Evolutionary conservation across 2,888 invertebrate species (phyloP), one percentile per base, ranked within the genome.

Genomic region (Deladenus siricidicola): DNA sequence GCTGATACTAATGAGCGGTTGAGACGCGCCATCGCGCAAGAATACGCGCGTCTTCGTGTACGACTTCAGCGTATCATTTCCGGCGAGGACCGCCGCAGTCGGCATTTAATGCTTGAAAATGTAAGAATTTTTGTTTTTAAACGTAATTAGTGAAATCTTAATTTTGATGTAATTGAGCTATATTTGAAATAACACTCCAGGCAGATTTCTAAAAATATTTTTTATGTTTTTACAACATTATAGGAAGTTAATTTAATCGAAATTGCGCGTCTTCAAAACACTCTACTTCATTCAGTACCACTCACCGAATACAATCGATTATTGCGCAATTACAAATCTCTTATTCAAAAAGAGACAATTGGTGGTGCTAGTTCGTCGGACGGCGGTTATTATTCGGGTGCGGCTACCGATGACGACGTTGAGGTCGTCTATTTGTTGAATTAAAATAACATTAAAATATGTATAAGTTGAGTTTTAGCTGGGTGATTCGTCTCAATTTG

Each of bases 231-330:
- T 51, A 51, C n/a, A 30, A 19, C 19, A 28, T 10, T 67, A 58
- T 28, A 70, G 70, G 72, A 72, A 47, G 53, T 66, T 30, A 64
- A 63, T 1, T 49, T 62, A 53, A 68, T 71, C 39, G 75, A 75
- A 54, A 63, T 72, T 21, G 75, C 71, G 19, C 63, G 67, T 21
- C 64, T 76, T 19, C 74, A 75, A 54, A 72, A 72, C 45, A 58
- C 63, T 21, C 45, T 75, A 6, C 48, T 73, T 8, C 68, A 73
- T 47, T 72, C 73, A 29, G 69, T 74, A 28, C 69, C 71, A 4
- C 29, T 70, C 26, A 57, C 61, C 23, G 65, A 66, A 21, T 72
- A 70, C 45, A 50, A 65, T 24, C 24, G 47, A 0, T 53, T 65
- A n/a, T 44, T 67, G 8, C 10, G 23, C 0, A 30, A 66, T 14